Evolutionary conservation across 2,888 invertebrate species (phyloP), one percentile per base, ranked within the genome.

Genomic region (Rhabditoides inermis): DNA sequence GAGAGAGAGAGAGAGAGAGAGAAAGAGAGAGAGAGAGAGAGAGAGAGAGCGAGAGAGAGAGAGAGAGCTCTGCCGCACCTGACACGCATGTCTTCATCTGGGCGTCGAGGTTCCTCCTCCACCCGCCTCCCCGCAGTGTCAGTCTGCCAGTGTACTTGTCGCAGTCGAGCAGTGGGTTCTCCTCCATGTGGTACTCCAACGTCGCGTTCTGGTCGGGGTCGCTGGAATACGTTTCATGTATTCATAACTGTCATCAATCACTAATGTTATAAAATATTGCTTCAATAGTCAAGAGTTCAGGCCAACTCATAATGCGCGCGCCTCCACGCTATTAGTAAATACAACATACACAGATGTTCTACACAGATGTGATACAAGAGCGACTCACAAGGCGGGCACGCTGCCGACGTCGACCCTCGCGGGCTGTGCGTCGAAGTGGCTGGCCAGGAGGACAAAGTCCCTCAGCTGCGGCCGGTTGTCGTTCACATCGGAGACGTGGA

Each of bases 381-480:
- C 4, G 44, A 49, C 68, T 58, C 49, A 71, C 72, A 71, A 73
- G 1, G 72, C 72, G 2, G 73, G 73, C 15, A 73, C 62, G 23
- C 54, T 49, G 45, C 72, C 73, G 22, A 74, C 54, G 22, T 63
- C 53, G 39, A 54, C 52, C 1, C 51, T 42, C 41, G 51, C 41
- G 15, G 47, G 22, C 39, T 51, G 49, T 39, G 65, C 66, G 36
- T 61, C 61, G 41, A 55, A 68, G 20, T 63, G 60, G 32, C 63
- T 59, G 39, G 71, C 58, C 3, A 94, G 90, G 47, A 95, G 86
- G 0, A 95, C 85, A 63, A 95, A 95, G 76, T 95, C 90, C 68
- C 88, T 85, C 68, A 95, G 80, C 64, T 86, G 82, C 0, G 95
- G 95, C 0, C 88, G 87, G 76, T 95, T 94, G 76, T 95, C 95